Evolutionary conservation across 2,888 invertebrate species (phyloP).

Genomic region (Phanerotoma sp.): DNA sequence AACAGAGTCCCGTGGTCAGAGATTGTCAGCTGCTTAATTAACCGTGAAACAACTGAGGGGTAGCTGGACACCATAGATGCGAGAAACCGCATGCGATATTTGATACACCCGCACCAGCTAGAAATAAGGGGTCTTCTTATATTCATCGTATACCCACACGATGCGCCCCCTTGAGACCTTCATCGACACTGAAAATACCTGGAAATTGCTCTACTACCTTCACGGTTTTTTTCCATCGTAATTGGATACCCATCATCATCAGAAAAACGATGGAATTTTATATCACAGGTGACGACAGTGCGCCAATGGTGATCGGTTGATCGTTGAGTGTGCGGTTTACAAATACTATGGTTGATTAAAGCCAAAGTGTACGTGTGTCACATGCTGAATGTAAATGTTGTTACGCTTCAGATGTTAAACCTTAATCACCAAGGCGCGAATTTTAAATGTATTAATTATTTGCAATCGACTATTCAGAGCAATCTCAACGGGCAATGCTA

Average conservation of each 20-base stretch:
- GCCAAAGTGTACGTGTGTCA: no score
- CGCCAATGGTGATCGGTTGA: no score
- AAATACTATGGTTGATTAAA: no score
- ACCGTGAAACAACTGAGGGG: slow-evolving; percentile 57
- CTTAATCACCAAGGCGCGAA: no score
- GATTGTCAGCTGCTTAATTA: slow-evolving; percentile 57
- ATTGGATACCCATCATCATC: slow-evolving; percentile 51
- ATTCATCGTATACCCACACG: slow-evolving; percentile 27
- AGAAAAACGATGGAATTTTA: slow-evolving; percentile 55
- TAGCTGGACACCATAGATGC: slow-evolving; percentile 53
- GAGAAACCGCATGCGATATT: slow-evolving; percentile 54
- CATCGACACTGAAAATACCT: slow-evolving; percentile 22
- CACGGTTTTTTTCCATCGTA: slow-evolving; percentile 35
- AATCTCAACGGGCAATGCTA: no score
- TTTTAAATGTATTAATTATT: no score
- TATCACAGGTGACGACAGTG: slow-evolving; percentile 49
- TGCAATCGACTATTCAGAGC: no score
- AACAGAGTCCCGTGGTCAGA: slow-evolving; percentile 56
- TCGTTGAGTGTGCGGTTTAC: no score
- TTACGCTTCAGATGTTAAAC: no score
- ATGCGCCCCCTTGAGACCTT: slow-evolving; percentile 13
- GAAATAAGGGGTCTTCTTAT: slow-evolving; percentile 28
- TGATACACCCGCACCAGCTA: slow-evolving; percentile 52
- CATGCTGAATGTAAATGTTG: no score
- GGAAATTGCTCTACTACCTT: slow-evolving; percentile 17